Percentiles rank a stretch among this genome's conserved stretches.
Evolutionary conservation across 1,140 invertebrate genomes (phyloP).

Genomic region (Heliconius himera): DNA sequence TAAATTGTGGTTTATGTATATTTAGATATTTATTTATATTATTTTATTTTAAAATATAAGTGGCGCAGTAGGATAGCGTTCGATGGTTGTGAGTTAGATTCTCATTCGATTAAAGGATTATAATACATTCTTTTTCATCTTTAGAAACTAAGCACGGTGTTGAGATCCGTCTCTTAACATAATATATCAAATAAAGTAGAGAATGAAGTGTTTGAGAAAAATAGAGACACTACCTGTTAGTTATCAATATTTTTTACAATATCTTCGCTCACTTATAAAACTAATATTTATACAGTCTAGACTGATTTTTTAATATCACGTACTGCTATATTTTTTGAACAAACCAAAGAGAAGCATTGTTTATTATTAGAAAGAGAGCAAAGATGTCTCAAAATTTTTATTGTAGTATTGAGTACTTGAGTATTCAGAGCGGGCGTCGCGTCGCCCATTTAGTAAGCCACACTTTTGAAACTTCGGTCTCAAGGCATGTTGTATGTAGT

Average conservation of each 20-base stretch:
- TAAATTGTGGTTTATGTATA: not conserved
- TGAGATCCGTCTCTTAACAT: too few relatives aligned
- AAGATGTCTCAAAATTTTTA: not conserved
- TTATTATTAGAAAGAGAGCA: conserved; percentile 18
- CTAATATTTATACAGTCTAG: not conserved
- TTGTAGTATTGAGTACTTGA: conserved; percentile 3
- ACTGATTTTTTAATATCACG: too few relatives aligned
- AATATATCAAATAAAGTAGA: too few relatives aligned
- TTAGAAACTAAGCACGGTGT: too few relatives aligned
- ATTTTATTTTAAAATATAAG: too few relatives aligned
- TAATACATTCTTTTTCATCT: too few relatives aligned
- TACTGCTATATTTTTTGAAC: not conserved
- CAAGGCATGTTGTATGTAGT: not conserved
- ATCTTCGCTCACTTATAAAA: not conserved
- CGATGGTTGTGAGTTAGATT: too few relatives aligned
- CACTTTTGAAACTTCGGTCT: conserved; percentile 22
- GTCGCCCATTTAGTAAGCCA: conserved; percentile 17
- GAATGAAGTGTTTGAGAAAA: too few relatives aligned
- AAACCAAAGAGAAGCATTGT: not conserved
- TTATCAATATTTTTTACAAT: not conserved
- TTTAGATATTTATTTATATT: not conserved
- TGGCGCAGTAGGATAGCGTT: too few relatives aligned
- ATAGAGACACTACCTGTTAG: too few relatives aligned
- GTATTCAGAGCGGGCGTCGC: conserved; percentile 1
- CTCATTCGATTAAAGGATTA: too few relatives aligned